Percentiles rank a stretch among this genome's conserved stretches.
Evolutionary conservation across 2,888 invertebrate genomes (phyloP).

Genomic region (Creontiades dilutus): DNA sequence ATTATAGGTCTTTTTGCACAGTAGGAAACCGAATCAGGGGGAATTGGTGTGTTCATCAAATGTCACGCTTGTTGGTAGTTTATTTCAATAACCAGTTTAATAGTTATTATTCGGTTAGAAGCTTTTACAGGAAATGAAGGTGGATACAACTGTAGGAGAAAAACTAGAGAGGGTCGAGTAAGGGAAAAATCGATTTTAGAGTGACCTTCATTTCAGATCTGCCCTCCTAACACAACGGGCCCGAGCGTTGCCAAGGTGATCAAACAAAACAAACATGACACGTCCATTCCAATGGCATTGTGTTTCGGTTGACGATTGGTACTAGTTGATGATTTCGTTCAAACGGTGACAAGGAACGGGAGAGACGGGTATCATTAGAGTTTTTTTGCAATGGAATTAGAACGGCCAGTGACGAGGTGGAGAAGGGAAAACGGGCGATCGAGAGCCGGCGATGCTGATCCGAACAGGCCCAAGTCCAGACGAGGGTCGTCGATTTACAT

Average conservation of each 20-base stretch:
- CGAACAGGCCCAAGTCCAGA: constrained; percentile 67
- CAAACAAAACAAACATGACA: not conserved
- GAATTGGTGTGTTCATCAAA: too few relatives aligned
- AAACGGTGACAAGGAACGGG: constrained; percentile 5
- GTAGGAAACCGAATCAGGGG: too few relatives aligned
- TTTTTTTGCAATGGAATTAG: constrained; percentile 67
- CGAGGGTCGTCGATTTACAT: constrained; percentile 50
- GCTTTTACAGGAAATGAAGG: too few relatives aligned
- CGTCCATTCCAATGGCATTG: not conserved
- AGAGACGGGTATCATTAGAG: not conserved
- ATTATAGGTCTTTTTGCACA: too few relatives aligned
- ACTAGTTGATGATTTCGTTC: not conserved
- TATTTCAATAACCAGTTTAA: too few relatives aligned
- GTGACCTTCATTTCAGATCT: not conserved
- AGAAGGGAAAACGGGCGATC: constrained; percentile 66
- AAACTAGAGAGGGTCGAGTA: too few relatives aligned
- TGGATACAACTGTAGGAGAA: too few relatives aligned
- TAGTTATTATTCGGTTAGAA: too few relatives aligned
- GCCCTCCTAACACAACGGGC: not conserved
- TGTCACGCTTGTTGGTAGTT: too few relatives aligned
- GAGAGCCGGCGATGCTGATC: constrained; percentile 43
- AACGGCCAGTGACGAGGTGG: constrained; percentile 70
- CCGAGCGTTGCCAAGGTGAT: not conserved
- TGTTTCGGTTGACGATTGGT: not conserved
- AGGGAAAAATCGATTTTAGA: not conserved